Evolutionary conservation across 2,888 invertebrate species (phyloP), one percentile per base, ranked within the genome.

Genomic region (Euproctis similis): DNA sequence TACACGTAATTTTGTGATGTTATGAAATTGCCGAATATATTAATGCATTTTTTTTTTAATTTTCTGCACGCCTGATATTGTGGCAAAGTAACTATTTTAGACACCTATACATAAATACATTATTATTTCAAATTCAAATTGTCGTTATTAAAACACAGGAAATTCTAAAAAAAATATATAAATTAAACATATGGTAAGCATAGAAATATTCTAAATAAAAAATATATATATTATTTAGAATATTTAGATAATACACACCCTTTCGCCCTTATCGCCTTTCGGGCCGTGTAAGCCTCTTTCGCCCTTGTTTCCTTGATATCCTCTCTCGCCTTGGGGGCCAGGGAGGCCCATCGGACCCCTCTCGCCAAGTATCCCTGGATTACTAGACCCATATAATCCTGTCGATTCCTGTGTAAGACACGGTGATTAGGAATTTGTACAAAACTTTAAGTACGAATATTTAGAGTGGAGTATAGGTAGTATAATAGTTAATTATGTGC

Each of bases 191-290:
- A n/a, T n/a, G n/a, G n/a, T n/a, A n/a, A n/a, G n/a, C n/a, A n/a
- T n/a, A n/a, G n/a, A n/a, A n/a, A n/a, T n/a, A n/a, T n/a, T n/a
- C n/a, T n/a, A n/a, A n/a, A n/a, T n/a, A n/a, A n/a, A n/a, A n/a
- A n/a, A n/a, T n/a, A n/a, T n/a, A n/a, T n/a, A n/a, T n/a, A n/a
- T n/a, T n/a, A n/a, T n/a, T n/a, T n/a, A n/a, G n/a, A 39, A 53
- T 55, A 50, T 54, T 55, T 45, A 41, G 42, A 36, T 35, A 53
- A 48, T 56, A 82, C 87, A 86, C 65, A 88, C 94, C 75, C 92
- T 88, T 54, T 91, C 92, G 42, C 94, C 93, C 77, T 91, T 90
- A 49, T 87, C 85, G 42, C 92, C 90, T 67, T 89, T 88, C 38
- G 86, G 69, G 34, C 88, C 88, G 28, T 85, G 76, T 73, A 87